Percentiles rank a stretch among this genome's conserved stretches.
Evolutionary conservation across 2,113 vertebrate species (phyloP).

Genomic region (Pachypanchax playfairii): DNA sequence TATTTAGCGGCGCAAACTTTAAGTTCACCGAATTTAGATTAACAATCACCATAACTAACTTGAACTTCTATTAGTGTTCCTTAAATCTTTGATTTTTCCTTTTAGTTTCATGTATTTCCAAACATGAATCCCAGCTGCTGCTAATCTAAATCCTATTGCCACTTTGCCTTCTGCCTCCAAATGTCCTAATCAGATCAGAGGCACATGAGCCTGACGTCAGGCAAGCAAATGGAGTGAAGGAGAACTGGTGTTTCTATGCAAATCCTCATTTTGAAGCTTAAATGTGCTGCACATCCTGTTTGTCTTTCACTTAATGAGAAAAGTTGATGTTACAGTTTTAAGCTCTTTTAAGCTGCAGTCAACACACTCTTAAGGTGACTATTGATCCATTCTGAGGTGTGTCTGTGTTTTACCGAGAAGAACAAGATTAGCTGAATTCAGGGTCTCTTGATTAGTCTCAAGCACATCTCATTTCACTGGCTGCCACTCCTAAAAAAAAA

Average conservation of each 20-base stretch:
- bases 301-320: constrained; percentile 21
- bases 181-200: constrained; percentile 52
- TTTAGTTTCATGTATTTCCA: constrained; percentile 14
- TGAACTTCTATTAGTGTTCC: background rate
- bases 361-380: constrained; percentile 1
- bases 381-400: constrained; percentile 23
- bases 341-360: constrained; percentile 4
- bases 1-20: no score
- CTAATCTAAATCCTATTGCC: constrained; percentile 42
- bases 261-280: constrained; percentile 33
- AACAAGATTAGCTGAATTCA: constrained; percentile 44
- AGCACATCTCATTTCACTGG: constrained; percentile 59
- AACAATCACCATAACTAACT: no score
- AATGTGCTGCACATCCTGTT: constrained; percentile 15
- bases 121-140: constrained; percentile 21
- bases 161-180: constrained; percentile 23
- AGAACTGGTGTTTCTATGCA: constrained; percentile 15
- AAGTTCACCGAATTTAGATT: no score
- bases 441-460: constrained; percentile 49
- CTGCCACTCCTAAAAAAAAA: constrained; percentile 41
- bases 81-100: background rate
- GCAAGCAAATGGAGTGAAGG: constrained; percentile 25
- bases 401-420: background rate
- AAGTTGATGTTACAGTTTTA: background rate
- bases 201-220: constrained; percentile 28